Percentiles rank a stretch among this genome's conserved stretches.
phyloP scores from a whole-genome alignment of 2,113 vertebrate genomes.

The Eclectus roratus region DNA sequence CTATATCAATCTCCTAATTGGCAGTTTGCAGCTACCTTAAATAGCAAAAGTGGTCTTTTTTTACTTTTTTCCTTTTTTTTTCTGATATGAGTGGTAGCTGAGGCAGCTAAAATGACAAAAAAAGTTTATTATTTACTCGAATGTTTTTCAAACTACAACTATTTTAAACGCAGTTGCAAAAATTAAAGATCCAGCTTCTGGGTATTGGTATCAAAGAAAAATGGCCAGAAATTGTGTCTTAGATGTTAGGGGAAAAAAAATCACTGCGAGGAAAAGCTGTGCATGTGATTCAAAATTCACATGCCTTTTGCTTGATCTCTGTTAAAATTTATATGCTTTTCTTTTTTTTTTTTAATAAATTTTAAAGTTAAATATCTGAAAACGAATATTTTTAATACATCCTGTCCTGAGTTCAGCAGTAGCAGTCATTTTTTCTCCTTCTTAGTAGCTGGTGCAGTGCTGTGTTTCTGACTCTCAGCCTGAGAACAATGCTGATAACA shows the following conservation, averaged over 20 bases:
- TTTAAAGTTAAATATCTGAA: background rate
- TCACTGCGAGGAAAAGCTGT: background rate
- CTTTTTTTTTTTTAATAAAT: background rate
- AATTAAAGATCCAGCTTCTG: background rate
- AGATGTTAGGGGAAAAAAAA: background rate
- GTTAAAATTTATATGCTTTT: background rate
- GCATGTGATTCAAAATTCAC: background rate
- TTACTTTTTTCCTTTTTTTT: background rate
- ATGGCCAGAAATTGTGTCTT: background rate
- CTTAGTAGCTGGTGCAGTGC: too few relatives aligned
- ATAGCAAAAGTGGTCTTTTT: background rate
- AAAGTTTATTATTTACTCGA: background rate
- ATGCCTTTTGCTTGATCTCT: background rate
- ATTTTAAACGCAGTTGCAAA: background rate
- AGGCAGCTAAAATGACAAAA: background rate
- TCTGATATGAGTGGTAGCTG: background rate
- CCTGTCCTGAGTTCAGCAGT: too few relatives aligned
- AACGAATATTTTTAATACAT: background rate
- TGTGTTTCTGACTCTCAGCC: too few relatives aligned
- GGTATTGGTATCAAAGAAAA: background rate
- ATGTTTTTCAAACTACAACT: background rate
- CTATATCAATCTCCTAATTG: background rate
- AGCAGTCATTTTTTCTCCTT: too few relatives aligned
- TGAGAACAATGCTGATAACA: too few relatives aligned
- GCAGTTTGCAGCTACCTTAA: background rate